phyloP scores from a whole-genome alignment of 2,797 vertebrate species.

The Neosilurus hyrtlii region DNA sequence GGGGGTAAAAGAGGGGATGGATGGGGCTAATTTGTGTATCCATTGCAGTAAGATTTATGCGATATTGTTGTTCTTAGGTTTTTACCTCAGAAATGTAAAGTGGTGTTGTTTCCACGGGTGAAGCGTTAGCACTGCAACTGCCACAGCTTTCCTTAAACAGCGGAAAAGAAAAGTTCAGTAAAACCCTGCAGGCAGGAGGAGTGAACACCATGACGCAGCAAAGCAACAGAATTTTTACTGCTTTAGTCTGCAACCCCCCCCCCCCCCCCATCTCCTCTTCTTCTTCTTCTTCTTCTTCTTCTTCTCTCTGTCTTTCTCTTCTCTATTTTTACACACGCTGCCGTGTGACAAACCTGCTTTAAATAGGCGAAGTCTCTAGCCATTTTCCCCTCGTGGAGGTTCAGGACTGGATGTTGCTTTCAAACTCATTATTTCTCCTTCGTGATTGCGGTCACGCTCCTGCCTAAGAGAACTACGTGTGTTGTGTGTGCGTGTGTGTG shows the following conservation, averaged over 20 bases:
- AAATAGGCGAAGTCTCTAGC: conserved; percentile 71
- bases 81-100: too few relatives aligned
- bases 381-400: conserved; percentile 61
- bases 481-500: conserved; percentile 29
- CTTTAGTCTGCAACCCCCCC: conserved; percentile 45
- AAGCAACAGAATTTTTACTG: conserved; percentile 49
- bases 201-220: conserved; percentile 46
- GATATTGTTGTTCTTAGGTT: too few relatives aligned
- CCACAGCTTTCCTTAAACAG: background rate
- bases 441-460: conserved; percentile 67
- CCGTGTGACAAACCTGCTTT: conserved; percentile 66
- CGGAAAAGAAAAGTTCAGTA: conserved; percentile 8
- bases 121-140: too few relatives aligned
- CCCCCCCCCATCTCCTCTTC: too few relatives aligned
- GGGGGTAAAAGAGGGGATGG: too few relatives aligned
- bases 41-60: too few relatives aligned
- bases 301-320: conserved; percentile 47
- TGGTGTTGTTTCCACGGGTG: too few relatives aligned
- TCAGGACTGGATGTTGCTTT: conserved; percentile 65
- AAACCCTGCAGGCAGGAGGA: conserved; percentile 21
- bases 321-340: conserved; percentile 55
- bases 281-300: conserved; percentile 26
- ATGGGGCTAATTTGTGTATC: too few relatives aligned
- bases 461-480: conserved; percentile 53
- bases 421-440: conserved; percentile 69